Percentiles rank a stretch among this genome's conserved stretches.
Conservation (phyloP, 1,140 invertebrate genomes). For the Drosophila equinoxialis region DNA sequence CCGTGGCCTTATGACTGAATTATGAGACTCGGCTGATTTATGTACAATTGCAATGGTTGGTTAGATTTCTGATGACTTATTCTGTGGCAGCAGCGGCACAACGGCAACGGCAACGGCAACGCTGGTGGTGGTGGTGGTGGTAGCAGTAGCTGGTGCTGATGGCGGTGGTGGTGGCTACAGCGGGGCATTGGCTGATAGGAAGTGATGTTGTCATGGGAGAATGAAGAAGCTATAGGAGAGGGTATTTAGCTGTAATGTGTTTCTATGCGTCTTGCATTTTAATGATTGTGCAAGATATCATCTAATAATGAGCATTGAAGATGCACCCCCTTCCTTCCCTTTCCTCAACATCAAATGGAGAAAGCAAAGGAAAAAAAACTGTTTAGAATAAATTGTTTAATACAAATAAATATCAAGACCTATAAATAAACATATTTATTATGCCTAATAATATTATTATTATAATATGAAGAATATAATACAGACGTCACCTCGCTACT, state of each 20-base stretch:
- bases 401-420: no score
- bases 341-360: background rate
- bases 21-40: conserved; percentile 68
- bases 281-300: conserved; percentile 7
- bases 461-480: no score
- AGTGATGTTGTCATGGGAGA: conserved; percentile 27
- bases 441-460: no score
- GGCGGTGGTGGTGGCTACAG: background rate
- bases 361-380: background rate
- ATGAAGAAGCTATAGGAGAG: conserved; percentile 1
- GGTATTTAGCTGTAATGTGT: conserved; percentile 16
- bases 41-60: conserved; percentile 45
- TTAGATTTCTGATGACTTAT: conserved; percentile 47
- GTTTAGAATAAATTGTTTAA: background rate
- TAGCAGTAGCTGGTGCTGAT: background rate
- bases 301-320: conserved; percentile 5
- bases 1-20: conserved; percentile 54
- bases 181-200: conserved; percentile 11
- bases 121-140: background rate
- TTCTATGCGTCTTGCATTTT: conserved; percentile 15
- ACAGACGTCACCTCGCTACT: no score
- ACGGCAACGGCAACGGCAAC: background rate
- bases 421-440: no score
- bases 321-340: background rate
- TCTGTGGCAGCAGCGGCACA: background rate